These are phyloP conservation scores for Aporophyla lueneburgensis DNA, from an alignment of 2,888 invertebrate genomes.

Conservation along the genomic window DNA sequence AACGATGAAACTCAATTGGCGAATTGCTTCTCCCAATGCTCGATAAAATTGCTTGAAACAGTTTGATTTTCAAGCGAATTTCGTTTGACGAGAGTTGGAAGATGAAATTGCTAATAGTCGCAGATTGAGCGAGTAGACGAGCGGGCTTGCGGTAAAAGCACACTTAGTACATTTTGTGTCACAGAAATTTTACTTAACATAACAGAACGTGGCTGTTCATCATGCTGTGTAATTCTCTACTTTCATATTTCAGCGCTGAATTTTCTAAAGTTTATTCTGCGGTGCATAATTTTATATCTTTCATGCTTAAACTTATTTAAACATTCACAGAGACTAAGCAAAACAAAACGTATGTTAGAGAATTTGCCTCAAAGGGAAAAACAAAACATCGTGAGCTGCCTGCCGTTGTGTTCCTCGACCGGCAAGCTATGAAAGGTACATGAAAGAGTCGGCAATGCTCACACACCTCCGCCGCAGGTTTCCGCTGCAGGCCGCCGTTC, in stretches of 20 bases:
- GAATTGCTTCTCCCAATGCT: constrained; percentile 12
- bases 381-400: constrained; percentile 58
- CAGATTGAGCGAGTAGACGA: constrained; percentile 1
- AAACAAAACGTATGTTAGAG: constrained; percentile 54
- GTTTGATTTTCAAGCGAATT: constrained; percentile 41
- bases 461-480: constrained; percentile 61
- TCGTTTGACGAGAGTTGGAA: constrained; percentile 11
- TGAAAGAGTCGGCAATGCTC: constrained; percentile 69
- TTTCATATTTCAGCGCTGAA: constrained; percentile 4
- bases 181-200: constrained; percentile 3
- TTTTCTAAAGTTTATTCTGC: constrained; percentile 11
- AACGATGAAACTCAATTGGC: constrained; percentile 36
- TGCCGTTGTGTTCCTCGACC: constrained; percentile 60
- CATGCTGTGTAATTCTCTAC: constrained; percentile 2
- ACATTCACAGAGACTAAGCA: constrained; percentile 40
- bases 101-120: constrained; percentile 28
- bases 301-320: not conserved
- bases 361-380: constrained; percentile 60
- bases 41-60: constrained; percentile 38
- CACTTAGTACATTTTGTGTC: not conserved
- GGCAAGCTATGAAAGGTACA: constrained; percentile 64
- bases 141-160: not conserved
- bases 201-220: not conserved
- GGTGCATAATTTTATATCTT: constrained; percentile 3
- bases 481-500: constrained; percentile 65